A percentile compares a stretch with the other conserved stretches of the same genome.
phyloP scores from a whole-genome alignment of 2,888 invertebrate genomes.

The Dynastes maya region DNA sequence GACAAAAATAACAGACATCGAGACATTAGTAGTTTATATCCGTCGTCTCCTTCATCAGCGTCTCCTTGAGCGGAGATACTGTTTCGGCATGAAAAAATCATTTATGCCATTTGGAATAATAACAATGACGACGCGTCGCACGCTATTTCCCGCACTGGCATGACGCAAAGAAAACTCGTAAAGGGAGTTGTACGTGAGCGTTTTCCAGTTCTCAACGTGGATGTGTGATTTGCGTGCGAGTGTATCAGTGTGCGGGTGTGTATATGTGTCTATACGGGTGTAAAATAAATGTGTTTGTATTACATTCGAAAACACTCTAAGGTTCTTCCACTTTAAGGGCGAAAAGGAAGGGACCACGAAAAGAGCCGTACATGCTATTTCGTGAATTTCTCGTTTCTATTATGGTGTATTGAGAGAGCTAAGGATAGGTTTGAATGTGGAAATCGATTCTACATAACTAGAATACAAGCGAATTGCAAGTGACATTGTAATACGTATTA shows the following conservation, averaged over 20 bases:
- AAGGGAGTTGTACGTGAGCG: slow-evolving; percentile 31
- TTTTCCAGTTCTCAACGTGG: neutral
- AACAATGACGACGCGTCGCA: slow-evolving; percentile 34
- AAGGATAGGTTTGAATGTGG: neutral
- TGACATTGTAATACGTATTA: neutral
- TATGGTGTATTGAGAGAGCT: neutral
- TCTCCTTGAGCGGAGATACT: slow-evolving; percentile 1
- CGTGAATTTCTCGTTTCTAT: neutral
- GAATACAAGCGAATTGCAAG: neutral
- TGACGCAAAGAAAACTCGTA: slow-evolving; percentile 18
- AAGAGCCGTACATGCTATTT: slow-evolving; percentile 16
- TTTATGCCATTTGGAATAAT: slow-evolving; percentile 42
- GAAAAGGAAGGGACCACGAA: neutral
- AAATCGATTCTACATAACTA: slow-evolving; percentile 14
- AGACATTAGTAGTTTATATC: slow-evolving; percentile 35
- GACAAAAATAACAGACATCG: slow-evolving; percentile 33
- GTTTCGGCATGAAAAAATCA: slow-evolving; percentile 37
- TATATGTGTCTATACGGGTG: neutral
- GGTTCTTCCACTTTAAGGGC: slow-evolving; percentile 1
- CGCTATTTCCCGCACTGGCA: slow-evolving; percentile 37
- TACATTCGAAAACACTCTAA: slow-evolving; percentile 34
- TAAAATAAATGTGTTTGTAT: slow-evolving; percentile 41
- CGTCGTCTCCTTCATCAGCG: slow-evolving; percentile 18
- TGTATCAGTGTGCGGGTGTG: neutral
- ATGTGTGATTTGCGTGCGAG: neutral